A percentile compares a stretch with the other conserved stretches of the same genome.
Evolutionary conservation across 2,888 invertebrate species (phyloP).

Genomic region (Trilocha varians): DNA sequence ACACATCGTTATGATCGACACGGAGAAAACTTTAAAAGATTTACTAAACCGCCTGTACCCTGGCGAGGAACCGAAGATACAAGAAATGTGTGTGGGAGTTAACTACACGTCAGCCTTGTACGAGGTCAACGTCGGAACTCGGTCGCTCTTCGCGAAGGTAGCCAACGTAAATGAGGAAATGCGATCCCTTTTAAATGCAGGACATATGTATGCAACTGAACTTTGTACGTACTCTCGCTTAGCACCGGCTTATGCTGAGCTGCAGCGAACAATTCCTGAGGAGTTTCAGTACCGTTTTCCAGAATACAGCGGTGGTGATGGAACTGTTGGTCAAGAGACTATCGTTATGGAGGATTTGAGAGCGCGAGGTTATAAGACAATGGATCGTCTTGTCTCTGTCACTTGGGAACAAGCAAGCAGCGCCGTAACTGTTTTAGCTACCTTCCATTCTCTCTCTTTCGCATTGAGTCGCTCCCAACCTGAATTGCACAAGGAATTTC

Average conservation of each 20-base stretch:
- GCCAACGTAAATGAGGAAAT: constrained; percentile 14
- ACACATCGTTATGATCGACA: not conserved
- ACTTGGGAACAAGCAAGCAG: too few relatives aligned
- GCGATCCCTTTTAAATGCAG: constrained; percentile 1
- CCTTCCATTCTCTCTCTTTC: constrained; percentile 37
- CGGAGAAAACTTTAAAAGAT: not conserved
- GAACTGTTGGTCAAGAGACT: constrained; percentile 22
- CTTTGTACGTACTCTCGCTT: constrained; percentile 14
- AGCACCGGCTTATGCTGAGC: constrained; percentile 8
- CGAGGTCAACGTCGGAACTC: not conserved
- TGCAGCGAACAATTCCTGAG: constrained; percentile 15
- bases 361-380: constrained; percentile 21
- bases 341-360: constrained; percentile 32
- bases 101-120: constrained; percentile 3
- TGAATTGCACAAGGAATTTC: constrained; percentile 8
- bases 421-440: too few relatives aligned
- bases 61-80: too few relatives aligned
- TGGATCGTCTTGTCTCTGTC: constrained; percentile 27
- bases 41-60: too few relatives aligned
- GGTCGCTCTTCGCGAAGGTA: constrained; percentile 19
- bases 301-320: constrained; percentile 23
- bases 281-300: constrained; percentile 21
- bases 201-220: constrained; percentile 14
- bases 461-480: too few relatives aligned
- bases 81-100: constrained; percentile 2